These are phyloP conservation scores for Eristalis pertinax DNA, from an alignment of 2,888 invertebrate genomes.

Conservation along the genomic window DNA sequence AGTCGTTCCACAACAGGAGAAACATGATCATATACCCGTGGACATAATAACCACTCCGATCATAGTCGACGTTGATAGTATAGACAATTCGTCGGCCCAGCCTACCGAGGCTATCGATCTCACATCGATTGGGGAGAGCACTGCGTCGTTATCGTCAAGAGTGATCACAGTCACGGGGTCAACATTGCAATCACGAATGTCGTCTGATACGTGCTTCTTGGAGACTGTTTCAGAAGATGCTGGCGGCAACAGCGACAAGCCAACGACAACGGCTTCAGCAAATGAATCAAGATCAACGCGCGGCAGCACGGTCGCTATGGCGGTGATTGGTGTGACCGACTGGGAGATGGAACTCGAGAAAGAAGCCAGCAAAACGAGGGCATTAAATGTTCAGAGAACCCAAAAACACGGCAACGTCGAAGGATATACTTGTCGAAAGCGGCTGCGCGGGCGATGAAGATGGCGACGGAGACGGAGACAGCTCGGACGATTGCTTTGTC, in stretches of 20 bases:
- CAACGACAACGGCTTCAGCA: constrained; percentile 26
- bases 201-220: constrained; percentile 10
- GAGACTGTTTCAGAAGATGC: constrained; percentile 51
- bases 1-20: constrained; percentile 71
- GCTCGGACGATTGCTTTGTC: constrained; percentile 51
- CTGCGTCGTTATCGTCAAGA: constrained; percentile 15
- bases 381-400: constrained; percentile 64
- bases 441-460: constrained; percentile 21
- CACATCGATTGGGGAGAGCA: constrained; percentile 21
- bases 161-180: constrained; percentile 62
- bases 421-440: constrained; percentile 34
- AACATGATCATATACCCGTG: constrained; percentile 83
- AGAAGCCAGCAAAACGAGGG: constrained; percentile 75
- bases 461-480: background rate
- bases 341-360: constrained; percentile 86
- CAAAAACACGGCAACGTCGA: constrained; percentile 33
- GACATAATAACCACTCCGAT: constrained; percentile 80
- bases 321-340: constrained; percentile 81
- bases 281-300: constrained; percentile 11
- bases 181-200: constrained; percentile 65
- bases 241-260: constrained; percentile 50
- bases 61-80: constrained; percentile 77
- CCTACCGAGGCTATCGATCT: constrained; percentile 52
- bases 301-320: constrained; percentile 70
- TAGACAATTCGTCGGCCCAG: constrained; percentile 49